Base-by-base conservation (phyloP, 2,888 invertebrate species). In the Pristionchus arcanus region DNA sequence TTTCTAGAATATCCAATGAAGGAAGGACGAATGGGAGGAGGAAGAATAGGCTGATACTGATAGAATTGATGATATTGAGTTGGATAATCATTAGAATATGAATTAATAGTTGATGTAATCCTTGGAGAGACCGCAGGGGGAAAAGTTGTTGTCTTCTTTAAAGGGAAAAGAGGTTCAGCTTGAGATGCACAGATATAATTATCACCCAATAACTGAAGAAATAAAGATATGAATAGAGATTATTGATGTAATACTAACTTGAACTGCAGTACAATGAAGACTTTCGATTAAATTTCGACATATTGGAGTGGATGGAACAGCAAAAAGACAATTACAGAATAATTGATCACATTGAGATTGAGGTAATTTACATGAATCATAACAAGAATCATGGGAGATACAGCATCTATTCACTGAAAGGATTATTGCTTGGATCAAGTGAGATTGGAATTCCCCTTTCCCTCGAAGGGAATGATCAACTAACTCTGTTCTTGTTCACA, bases 381-480 rank as follows among this genome's bases (percentile, higher is more conserved):
- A 87, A 28, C 87, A 87, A 13, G 87, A 21, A 28, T 87, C 87
- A 49, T 87, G 87, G 2, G 71, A 16, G 28, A 87, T 31, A 31
- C 87, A 87, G 37, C 87, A 87, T 9, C 28, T 25, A 53, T 87
- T 87, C 49, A 87, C 87, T 87, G 87, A 49, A 84, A n/a, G 53
- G 19, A 7, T 19, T 11, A 49, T 49, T 49, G 42, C 9, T 49
- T 49, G 42, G 42, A 49, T 49, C 11, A 49, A 7, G 42, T 9
- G 13, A 49, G 42, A 49, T 49, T 49, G 42, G 42, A 49, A 49
- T 9, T 49, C 42, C 42, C 42, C 42, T 49, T 49, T 9, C 42
- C 13, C 4, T 9, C 68, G 28, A 15, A 68, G 15, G 68, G n/a
- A 28, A 28, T 68, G 28, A 68, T 34, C 16, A 42, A 83, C 85